A percentile compares a stretch with the other conserved stretches of the same genome.
phyloP scores from a whole-genome alignment of 2,113 vertebrate genomes.

The Blennius ocellaris region DNA sequence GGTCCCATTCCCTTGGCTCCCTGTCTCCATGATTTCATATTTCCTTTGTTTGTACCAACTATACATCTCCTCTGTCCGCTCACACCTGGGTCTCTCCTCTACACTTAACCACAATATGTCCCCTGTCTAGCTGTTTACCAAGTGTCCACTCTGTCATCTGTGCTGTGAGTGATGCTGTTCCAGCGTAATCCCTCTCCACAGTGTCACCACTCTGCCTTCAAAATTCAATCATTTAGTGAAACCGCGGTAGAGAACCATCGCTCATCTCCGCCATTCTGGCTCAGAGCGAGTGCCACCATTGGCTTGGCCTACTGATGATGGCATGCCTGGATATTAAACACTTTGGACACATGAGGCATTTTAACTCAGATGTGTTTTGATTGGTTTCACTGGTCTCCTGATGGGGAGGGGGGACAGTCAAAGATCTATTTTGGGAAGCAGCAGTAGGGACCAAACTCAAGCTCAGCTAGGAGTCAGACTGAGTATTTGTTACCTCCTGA shows the following conservation, averaged over 20 bases:
- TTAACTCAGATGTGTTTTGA: constrained; percentile 70
- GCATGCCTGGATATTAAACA: constrained; percentile 60
- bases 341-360: constrained; percentile 70
- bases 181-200: constrained; percentile 59
- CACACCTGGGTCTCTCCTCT: constrained; percentile 6
- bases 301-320: constrained; percentile 47
- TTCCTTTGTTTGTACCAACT: constrained; percentile 8
- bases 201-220: constrained; percentile 69
- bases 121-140: constrained; percentile 52
- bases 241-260: constrained; percentile 56
- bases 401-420: constrained; percentile 25
- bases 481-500: constrained; percentile 27
- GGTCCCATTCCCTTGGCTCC: background rate
- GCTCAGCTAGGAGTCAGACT: constrained; percentile 25
- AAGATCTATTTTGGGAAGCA: constrained; percentile 46
- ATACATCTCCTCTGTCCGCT: constrained; percentile 14
- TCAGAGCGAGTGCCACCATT: constrained; percentile 51
- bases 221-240: constrained; percentile 77
- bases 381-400: constrained; percentile 47
- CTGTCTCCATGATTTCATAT: constrained; percentile 6
- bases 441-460: background rate
- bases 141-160: constrained; percentile 52
- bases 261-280: constrained; percentile 55
- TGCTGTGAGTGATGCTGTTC: constrained; percentile 64
- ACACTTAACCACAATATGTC: constrained; percentile 5